These are phyloP conservation scores for Alauda arvensis DNA, from an alignment of 2,797 vertebrate genomes.

Conservation along the genomic window DNA sequence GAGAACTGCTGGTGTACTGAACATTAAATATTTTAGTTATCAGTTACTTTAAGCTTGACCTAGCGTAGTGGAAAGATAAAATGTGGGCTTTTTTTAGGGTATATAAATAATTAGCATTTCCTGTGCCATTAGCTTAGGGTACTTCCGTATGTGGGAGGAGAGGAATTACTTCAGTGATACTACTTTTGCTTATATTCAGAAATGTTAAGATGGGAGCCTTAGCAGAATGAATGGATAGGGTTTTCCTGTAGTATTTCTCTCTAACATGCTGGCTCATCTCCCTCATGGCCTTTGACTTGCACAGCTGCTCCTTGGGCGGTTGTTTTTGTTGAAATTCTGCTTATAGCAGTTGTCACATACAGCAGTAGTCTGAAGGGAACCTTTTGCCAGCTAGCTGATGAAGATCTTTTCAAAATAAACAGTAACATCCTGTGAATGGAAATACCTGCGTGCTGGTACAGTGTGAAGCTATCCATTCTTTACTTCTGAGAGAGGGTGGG, in stretches of 20 bases:
- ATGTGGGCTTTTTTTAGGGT: not conserved
- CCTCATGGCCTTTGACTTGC: not conserved
- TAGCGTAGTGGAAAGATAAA: not conserved
- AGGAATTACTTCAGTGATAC: not conserved
- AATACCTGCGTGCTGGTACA: not conserved
- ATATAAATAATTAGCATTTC: not conserved
- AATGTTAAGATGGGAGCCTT: not conserved
- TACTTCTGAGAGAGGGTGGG: not conserved
- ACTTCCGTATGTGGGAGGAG: not conserved
- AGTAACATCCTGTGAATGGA: not conserved
- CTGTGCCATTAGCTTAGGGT: not conserved
- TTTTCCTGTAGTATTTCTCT: not conserved
- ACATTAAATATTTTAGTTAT: not conserved
- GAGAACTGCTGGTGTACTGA: not conserved
- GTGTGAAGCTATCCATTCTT: rapidly evolving
- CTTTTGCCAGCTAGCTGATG: not conserved
- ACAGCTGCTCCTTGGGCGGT: not conserved
- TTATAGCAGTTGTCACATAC: not conserved
- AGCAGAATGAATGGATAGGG: not conserved
- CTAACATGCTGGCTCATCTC: not conserved
- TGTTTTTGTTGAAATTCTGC: conserved; percentile 2
- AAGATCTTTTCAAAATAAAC: not conserved
- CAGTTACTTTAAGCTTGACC: not conserved
- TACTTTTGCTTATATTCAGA: not conserved
- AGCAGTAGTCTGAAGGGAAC: not conserved